A percentile compares a stretch with the other conserved stretches of the same genome.
phyloP scores from a whole-genome alignment of 1,140 invertebrate species.

The Drosophila persimilis region DNA sequence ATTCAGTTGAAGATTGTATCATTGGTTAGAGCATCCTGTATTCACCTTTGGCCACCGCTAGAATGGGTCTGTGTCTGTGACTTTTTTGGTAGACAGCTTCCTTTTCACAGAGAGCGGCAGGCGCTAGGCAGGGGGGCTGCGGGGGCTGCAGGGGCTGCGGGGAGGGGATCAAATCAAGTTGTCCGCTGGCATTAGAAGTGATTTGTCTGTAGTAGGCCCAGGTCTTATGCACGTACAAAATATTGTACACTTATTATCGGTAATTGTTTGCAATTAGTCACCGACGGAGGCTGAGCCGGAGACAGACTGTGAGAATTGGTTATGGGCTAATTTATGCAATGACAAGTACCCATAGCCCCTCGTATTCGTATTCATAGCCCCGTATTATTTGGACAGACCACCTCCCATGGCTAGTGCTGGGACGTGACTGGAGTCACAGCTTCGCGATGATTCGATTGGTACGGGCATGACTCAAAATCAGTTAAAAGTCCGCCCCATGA shows the following conservation, averaged over 20 bases:
- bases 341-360: background rate
- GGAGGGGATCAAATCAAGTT: slow-evolving; percentile 23
- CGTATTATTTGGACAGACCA: background rate
- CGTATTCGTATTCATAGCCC: background rate
- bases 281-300: slow-evolving; percentile 12
- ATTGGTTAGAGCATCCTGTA: background rate
- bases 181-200: slow-evolving; percentile 33
- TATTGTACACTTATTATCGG: slow-evolving; percentile 39
- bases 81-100: slow-evolving; percentile 22
- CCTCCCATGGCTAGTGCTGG: background rate
- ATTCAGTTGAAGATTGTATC: background rate
- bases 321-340: slow-evolving; percentile 51
- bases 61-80: background rate
- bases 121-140: too few relatives aligned
- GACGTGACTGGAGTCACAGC: slow-evolving; percentile 31
- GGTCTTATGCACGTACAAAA: slow-evolving; percentile 17
- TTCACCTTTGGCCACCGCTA: background rate
- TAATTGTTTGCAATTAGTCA: slow-evolving; percentile 63
- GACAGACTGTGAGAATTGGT: slow-evolving; percentile 17
- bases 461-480: slow-evolving; percentile 17
- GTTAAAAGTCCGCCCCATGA: slow-evolving; percentile 20
- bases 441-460: slow-evolving; percentile 18
- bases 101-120: slow-evolving; percentile 11
- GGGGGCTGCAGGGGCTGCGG: too few relatives aligned
- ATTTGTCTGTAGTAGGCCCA: slow-evolving; percentile 18